Conservation (phyloP, 2,113 vertebrate genomes). For the Plectropomus leopardus region DNA sequence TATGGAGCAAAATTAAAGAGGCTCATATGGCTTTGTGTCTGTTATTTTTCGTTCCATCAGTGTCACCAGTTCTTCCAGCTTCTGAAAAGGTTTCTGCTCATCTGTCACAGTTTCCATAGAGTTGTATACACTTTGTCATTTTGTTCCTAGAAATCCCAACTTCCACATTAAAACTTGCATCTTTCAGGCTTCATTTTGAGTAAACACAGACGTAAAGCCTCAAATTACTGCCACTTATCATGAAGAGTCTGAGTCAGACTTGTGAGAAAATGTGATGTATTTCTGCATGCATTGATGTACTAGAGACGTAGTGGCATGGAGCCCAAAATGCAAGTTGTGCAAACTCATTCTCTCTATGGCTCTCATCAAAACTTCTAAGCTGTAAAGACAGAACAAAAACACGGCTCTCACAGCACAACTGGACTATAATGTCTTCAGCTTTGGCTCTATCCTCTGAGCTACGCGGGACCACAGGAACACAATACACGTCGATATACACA, state of each 20-base stretch:
- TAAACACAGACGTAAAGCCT: not conserved
- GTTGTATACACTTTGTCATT: not conserved
- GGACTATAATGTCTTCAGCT: slow-evolving; percentile 25
- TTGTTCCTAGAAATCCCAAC: not conserved
- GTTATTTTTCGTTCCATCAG: slow-evolving; percentile 9
- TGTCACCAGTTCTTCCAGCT: not conserved
- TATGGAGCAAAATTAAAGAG: slow-evolving; percentile 1
- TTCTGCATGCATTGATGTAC: not conserved
- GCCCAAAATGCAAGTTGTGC: slow-evolving; percentile 1
- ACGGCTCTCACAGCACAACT: not conserved
- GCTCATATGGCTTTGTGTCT: not conserved
- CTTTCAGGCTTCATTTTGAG: not conserved
- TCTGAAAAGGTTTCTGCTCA: not conserved
- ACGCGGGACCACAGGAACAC: slow-evolving; percentile 44
- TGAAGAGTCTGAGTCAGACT: not conserved
- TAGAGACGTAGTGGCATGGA: not conserved
- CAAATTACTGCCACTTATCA: not conserved
- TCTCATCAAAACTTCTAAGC: slow-evolving; percentile 36
- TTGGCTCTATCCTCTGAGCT: slow-evolving; percentile 41
- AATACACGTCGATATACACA: slow-evolving; percentile 40
- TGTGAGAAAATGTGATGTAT: not conserved
- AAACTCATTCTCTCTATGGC: slow-evolving; percentile 13
- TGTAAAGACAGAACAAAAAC: slow-evolving; percentile 23
- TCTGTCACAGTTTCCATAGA: slow-evolving; percentile 9
- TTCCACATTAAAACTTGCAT: not conserved